phyloP scores from a whole-genome alignment of 1,140 invertebrate genomes.

The Dreissena rostriformis region DNA sequence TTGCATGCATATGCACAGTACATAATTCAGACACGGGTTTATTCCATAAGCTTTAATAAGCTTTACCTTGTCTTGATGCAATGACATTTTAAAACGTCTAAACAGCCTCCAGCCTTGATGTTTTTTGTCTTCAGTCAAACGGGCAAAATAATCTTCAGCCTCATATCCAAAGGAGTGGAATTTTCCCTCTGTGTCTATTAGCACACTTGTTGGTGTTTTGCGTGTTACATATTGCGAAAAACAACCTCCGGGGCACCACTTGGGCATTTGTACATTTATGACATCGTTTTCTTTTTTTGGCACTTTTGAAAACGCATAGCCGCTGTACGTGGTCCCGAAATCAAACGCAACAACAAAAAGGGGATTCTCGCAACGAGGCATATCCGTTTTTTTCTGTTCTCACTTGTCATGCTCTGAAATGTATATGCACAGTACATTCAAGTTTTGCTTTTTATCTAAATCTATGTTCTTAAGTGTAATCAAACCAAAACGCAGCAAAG shows the following conservation, averaged over 20 bases:
- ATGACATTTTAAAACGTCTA: conserved; percentile 36
- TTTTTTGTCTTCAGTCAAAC: neutral
- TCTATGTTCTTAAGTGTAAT: no score
- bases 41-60: no score
- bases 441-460: no score
- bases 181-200: neutral
- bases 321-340: conserved; percentile 7
- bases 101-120: conserved; percentile 33
- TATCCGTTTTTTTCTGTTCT: no score
- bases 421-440: no score
- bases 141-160: conserved; percentile 13
- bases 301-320: neutral
- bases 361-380: no score
- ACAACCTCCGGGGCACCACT: neutral
- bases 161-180: conserved; percentile 32
- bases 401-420: no score
- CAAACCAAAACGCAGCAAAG: no score
- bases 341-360: conserved; percentile 1
- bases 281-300: neutral
- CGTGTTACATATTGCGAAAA: neutral
- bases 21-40: no score
- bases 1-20: no score
- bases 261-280: neutral
- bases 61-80: conserved; percentile 52
- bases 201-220: conserved; percentile 28